Evolutionary conservation across 2,888 invertebrate genomes (phyloP).

Genomic region (Oscheius onirici): DNA sequence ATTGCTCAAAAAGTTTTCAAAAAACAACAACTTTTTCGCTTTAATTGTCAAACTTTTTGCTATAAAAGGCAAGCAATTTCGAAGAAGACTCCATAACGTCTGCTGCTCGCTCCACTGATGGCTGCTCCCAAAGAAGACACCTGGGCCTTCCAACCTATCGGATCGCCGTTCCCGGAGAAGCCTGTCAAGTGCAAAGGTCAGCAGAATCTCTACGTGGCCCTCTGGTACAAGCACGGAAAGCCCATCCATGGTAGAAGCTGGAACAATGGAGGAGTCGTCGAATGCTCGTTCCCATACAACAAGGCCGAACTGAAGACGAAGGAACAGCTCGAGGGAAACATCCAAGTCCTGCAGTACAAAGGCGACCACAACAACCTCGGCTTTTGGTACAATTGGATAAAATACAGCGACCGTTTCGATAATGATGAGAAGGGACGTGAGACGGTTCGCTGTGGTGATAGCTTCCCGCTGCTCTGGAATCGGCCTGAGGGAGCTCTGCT

Average conservation of each 20-base stretch:
- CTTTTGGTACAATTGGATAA: conserved; percentile 68
- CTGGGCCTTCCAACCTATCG: conserved; percentile 52
- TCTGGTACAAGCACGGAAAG: not conserved
- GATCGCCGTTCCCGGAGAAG: conserved; percentile 46
- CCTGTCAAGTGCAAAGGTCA: conserved; percentile 45
- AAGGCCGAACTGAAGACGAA: conserved; percentile 58
- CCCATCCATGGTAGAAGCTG: conserved; percentile 61
- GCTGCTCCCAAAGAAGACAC: not conserved
- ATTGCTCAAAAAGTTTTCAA: no score
- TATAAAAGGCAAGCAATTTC: no score
- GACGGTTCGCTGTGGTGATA: no score
- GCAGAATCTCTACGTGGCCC: conserved; percentile 49
- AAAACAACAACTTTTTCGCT: no score
- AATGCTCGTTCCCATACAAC: conserved; percentile 63
- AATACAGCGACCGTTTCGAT: conserved; percentile 62
- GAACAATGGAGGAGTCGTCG: conserved; percentile 66
- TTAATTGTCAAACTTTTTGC: no score
- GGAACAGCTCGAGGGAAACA: conserved; percentile 63
- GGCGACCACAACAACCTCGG: conserved; percentile 64
- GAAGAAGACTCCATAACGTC: not conserved
- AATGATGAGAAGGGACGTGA: conserved; percentile 55
- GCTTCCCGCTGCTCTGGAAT: no score
- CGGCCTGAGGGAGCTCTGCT: conserved; percentile 56
- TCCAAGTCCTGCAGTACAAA: conserved; percentile 67
- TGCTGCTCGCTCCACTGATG: not conserved